Base-by-base conservation (phyloP, 2,797 vertebrate genomes). In the Telmatherina bonti region DNA sequence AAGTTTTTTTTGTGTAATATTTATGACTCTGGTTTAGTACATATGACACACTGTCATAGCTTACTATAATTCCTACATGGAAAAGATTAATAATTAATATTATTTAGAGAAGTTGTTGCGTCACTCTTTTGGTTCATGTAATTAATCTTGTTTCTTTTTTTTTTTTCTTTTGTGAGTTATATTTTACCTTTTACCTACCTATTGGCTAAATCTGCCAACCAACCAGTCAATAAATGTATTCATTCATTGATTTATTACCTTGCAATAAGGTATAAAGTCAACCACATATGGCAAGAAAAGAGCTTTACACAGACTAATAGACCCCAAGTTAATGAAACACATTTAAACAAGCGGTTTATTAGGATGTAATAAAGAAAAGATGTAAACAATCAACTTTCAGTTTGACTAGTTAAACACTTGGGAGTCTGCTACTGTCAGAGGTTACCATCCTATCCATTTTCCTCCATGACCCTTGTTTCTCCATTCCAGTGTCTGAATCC, bases 401-500 rank as follows among this genome's bases (percentile, higher is more conserved):
- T 47, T 67, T 67, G 68, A 86, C 51, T 70, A 54, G 35, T 72
- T 79, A 51, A 60, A 80, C 62, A 67, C 64, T 79, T 66, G 16
- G 15, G 22, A 67, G 81, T 84, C 87, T 90, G 72, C 54, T 78
- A 65, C 59, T 82, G 82, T 81, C 74, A 87, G 67, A 87, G 86
- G 81, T 89, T 84, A 83, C 70, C 66, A 74, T 55, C 78, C 62
- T 26, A 43, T 79, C 62, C 79, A 87, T 80, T 87, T n/a, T 74
- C 71, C 70, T 76, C 16, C 66, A 9, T 79, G 79, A 84, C 70
- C 79, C 77, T 79, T 68, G 47, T 74, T 82, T 85, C 78, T 88
- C 74, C 77, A 81, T 65, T 71, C 67, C 9, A 36, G 33, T 49
- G 60, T 15, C 35, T 56, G 61, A 76, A 62, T 83, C 43, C 22